These are phyloP conservation scores for Myrmecobius fasciatus DNA, from an alignment of 2,113 vertebrate genomes.

Conservation along the genomic window DNA sequence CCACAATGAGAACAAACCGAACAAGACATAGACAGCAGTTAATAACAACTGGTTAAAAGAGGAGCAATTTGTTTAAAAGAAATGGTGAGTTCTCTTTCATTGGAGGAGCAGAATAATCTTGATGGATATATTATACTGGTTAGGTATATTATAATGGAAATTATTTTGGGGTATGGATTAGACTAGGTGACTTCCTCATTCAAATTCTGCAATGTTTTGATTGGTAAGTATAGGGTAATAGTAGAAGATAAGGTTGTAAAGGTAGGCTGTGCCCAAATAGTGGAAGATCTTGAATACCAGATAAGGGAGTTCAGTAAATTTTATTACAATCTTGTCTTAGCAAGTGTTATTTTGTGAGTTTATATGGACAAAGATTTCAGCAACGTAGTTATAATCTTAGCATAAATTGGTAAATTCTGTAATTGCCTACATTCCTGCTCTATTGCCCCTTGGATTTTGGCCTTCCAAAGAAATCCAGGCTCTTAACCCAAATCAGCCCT, in stretches of 20 bases:
- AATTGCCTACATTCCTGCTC: background rate
- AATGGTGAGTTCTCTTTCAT: background rate
- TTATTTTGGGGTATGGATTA: background rate
- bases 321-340: background rate
- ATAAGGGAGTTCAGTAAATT: background rate
- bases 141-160: background rate
- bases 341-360: background rate
- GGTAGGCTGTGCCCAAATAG: background rate
- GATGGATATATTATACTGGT: background rate
- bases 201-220: background rate
- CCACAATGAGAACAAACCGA: background rate
- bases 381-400: background rate
- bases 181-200: background rate
- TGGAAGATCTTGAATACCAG: background rate
- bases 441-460: background rate
- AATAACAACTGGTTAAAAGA: background rate
- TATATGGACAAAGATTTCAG: background rate
- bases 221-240: background rate
- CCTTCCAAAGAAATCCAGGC: background rate
- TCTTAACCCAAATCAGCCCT: background rate
- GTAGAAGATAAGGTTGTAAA: background rate
- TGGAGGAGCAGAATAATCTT: background rate
- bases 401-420: background rate
- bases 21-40: background rate
- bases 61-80: background rate